Conservation (phyloP, 1,140 invertebrate genomes). For the Megathymus violae region DNA sequence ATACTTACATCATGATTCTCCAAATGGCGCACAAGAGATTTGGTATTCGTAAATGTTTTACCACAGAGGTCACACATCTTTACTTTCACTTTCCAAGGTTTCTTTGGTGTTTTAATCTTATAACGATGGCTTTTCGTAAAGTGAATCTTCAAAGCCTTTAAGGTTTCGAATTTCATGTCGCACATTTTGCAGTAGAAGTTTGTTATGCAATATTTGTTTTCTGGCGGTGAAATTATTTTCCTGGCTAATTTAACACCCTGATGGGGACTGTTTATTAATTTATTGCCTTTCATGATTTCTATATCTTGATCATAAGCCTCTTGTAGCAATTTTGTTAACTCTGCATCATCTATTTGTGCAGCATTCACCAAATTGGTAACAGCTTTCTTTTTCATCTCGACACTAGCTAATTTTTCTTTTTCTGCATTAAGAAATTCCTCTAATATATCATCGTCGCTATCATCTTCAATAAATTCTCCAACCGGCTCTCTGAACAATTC, state of each 20-base stretch:
- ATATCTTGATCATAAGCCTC: constrained; percentile 9
- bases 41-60: constrained; percentile 70
- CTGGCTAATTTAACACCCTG: neutral
- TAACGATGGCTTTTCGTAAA: constrained; percentile 68
- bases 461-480: constrained; percentile 38
- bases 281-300: constrained; percentile 15
- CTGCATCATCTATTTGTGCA: constrained; percentile 17
- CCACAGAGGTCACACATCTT: constrained; percentile 71
- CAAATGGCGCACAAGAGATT: constrained; percentile 64
- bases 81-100: constrained; percentile 18
- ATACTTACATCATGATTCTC: constrained; percentile 52
- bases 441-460: constrained; percentile 47
- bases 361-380: neutral
- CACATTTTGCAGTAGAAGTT: constrained; percentile 74
- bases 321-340: constrained; percentile 27
- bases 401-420: constrained; percentile 3
- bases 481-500: constrained; percentile 31
- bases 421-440: constrained; percentile 52
- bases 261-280: neutral
- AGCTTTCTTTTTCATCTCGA: neutral
- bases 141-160: constrained; percentile 77
- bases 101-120: constrained; percentile 61
- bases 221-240: constrained; percentile 33
- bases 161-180: constrained; percentile 74
- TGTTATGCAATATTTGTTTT: constrained; percentile 65